Conservation (phyloP, 2,113 vertebrate genomes). For the Vulpes lagopus region DNA sequence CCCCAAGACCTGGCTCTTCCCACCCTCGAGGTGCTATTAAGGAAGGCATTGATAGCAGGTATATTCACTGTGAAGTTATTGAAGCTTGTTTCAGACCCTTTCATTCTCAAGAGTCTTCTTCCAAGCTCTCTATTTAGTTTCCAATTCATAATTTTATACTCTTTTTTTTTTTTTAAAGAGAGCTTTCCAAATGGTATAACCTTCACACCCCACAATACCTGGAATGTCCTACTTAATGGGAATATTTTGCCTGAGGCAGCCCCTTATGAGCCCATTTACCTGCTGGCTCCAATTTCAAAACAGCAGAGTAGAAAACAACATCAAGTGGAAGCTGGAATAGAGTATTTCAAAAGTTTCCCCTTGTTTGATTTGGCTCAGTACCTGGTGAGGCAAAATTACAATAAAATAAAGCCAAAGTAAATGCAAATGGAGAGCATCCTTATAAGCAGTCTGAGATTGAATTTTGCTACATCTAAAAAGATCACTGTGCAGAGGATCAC, state of each 20-base stretch:
- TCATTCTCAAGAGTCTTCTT: not conserved
- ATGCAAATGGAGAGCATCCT: not conserved
- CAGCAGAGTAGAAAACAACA: not conserved
- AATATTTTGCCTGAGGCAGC: not conserved
- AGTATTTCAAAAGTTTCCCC: not conserved
- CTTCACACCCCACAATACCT: not conserved
- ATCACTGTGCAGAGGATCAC: not conserved
- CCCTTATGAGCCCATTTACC: not conserved
- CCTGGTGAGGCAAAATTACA: conserved; percentile 25
- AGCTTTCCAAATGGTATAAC: not conserved
- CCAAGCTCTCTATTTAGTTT: not conserved
- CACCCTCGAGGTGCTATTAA: not conserved
- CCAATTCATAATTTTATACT: not conserved
- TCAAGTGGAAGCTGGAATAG: not conserved
- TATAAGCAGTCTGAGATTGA: not conserved
- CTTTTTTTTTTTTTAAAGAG: not conserved
- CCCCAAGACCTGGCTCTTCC: not conserved
- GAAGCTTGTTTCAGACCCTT: not conserved
- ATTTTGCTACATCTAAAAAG: not conserved
- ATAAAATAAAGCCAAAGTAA: not conserved
- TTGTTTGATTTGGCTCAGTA: conserved; percentile 36
- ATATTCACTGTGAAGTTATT: not conserved
- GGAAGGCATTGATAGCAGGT: accelerated
- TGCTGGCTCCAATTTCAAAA: not conserved
- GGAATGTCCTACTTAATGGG: not conserved